Conservation (phyloP, 2,888 invertebrate genomes). For the Phortica magna region DNA sequence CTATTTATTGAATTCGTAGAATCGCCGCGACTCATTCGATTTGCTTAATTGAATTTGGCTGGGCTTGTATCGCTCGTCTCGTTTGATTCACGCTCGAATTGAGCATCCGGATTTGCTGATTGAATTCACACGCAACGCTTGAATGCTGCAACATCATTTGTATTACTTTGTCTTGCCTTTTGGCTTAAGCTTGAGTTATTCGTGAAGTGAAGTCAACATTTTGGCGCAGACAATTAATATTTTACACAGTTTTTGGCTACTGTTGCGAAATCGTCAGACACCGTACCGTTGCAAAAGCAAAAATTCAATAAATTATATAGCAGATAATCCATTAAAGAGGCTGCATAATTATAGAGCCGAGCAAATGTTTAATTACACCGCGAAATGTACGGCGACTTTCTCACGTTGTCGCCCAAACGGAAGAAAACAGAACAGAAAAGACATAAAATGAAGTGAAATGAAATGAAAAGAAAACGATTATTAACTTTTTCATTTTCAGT, state of each 20-base stretch:
- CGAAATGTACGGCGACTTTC: conserved; percentile 16
- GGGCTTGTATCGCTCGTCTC: conserved; percentile 29
- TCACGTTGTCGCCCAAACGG: not conserved
- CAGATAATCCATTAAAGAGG: conserved; percentile 1
- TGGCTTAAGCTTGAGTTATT: no score
- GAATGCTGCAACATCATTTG: no score
- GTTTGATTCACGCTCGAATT: no score
- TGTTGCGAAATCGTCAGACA: not conserved
- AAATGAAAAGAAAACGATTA: not conserved
- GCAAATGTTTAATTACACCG: conserved; percentile 16
- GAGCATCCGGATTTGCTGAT: conserved; percentile 45
- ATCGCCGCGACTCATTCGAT: conserved; percentile 53
- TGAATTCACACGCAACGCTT: conserved; percentile 64
- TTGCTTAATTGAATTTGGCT: conserved; percentile 68
- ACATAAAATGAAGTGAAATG: not conserved
- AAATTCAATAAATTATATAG: conserved; percentile 16
- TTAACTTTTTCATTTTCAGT: not conserved
- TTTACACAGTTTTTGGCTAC: not conserved
- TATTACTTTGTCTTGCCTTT: no score
- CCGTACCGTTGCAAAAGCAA: not conserved
- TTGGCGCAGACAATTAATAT: not conserved
- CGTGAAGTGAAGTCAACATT: no score
- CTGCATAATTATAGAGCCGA: conserved; percentile 4
- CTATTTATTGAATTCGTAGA: conserved; percentile 58
- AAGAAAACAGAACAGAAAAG: not conserved